A percentile compares a stretch with the other conserved stretches of the same genome.
phyloP scores from a whole-genome alignment of 2,888 invertebrate genomes.

The Oscheius onirici region DNA sequence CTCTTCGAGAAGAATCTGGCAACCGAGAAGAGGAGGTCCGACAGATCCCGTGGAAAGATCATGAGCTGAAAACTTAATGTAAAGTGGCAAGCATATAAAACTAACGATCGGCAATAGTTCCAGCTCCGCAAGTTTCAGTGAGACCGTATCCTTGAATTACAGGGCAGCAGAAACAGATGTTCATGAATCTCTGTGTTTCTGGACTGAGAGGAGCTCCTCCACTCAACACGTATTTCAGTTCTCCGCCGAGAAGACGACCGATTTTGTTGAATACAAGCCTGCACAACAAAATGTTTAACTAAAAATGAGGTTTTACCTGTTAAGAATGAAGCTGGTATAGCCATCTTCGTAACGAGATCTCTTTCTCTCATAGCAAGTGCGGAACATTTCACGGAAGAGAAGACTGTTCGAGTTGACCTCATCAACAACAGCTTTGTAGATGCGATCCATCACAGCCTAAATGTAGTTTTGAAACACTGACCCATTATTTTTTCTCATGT shows the following conservation, averaged over 20 bases:
- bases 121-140: slow-evolving; percentile 94
- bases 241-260: slow-evolving; percentile 85
- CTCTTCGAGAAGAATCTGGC: slow-evolving; percentile 85
- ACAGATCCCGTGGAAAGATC: slow-evolving; percentile 85
- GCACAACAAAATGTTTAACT: neutral
- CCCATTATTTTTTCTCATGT: neutral
- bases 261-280: slow-evolving; percentile 79
- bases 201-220: slow-evolving; percentile 95
- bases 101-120: slow-evolving; percentile 74
- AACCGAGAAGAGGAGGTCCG: slow-evolving; percentile 86
- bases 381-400: slow-evolving; percentile 82
- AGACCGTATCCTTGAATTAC: slow-evolving; percentile 88
- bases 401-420: slow-evolving; percentile 80
- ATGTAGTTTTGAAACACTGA: slow-evolving; percentile 27
- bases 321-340: slow-evolving; percentile 74
- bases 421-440: slow-evolving; percentile 86
- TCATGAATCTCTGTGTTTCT: slow-evolving; percentile 90
- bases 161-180: slow-evolving; percentile 87
- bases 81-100: neutral
- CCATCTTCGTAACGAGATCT: slow-evolving; percentile 81
- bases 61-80: slow-evolving; percentile 52
- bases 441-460: slow-evolving; percentile 92
- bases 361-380: slow-evolving; percentile 94
- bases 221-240: slow-evolving; percentile 85
- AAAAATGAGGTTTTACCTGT: slow-evolving; percentile 71